Evolutionary conservation across 2,113 vertebrate genomes (phyloP), one percentile per base, ranked within the genome.

Genomic region (Acrocephalus kingi): DNA sequence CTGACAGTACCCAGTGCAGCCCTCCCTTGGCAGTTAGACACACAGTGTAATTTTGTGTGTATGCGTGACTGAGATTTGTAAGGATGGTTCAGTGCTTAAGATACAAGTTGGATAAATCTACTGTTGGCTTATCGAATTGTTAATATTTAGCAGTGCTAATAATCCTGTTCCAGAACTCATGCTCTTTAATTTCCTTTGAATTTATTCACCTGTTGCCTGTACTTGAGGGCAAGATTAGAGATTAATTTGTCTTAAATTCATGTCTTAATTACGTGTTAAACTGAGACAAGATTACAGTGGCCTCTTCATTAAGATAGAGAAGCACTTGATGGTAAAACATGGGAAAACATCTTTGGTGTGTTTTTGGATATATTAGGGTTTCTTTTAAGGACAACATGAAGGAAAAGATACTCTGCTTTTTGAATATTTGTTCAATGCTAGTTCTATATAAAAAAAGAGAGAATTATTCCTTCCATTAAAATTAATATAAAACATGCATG

Each of bases 1-100:
- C 13, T 0, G 3, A 0, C 63, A 49, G 2, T 58, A 12, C 14
- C 17, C 6, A 24, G 27, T 13, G 8, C 9, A 13, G 6, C 16
- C 6, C 11, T 30, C 4, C 30, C 33, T 43, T 27, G 58, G 66
- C 24, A 48, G 0, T 31, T 61, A 19, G 46, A 54, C 13, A n/a
- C 25, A 8, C 22, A 7, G n/a, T 37, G 19, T 18, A 33, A 20
- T 66, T 77, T 28, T 55, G 17, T 52, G 3, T 64, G 2, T 30
- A 2, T 31, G 6, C 3, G 0, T 63, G 62, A 39, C 27, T 72
- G 62, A 39, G 49, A 17, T 1, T 54, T 69, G 7, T 71, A 14
- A 63, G 78, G 24, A 15, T 51, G 8, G 2, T 56, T 73, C 41
- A 24, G 24, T 74, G 51, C n/a, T 56, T 67, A 61, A 82, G 17